Conservation (phyloP, 2,113 vertebrate genomes). For the Dermatemys mawii region DNA sequence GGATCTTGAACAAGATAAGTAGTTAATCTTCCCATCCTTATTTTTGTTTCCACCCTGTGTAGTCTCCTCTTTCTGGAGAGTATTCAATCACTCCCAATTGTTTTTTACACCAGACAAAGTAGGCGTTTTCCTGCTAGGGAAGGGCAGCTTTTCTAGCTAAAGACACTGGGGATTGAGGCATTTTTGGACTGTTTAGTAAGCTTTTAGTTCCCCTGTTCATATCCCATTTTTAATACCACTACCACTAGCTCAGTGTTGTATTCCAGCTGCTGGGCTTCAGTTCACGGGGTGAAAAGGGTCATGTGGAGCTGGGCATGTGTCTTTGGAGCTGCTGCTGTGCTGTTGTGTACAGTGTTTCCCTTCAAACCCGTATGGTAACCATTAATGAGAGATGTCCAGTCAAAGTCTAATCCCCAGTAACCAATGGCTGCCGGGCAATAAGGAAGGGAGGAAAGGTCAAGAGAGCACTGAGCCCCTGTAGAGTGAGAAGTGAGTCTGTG, state of each 20-base stretch:
- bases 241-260: slow-evolving; percentile 30
- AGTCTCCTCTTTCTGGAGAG: slow-evolving; percentile 64
- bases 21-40: neutral
- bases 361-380: neutral
- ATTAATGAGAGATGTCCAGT: slow-evolving; percentile 23
- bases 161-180: slow-evolving; percentile 63
- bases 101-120: slow-evolving; percentile 57
- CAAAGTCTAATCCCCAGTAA: slow-evolving; percentile 9
- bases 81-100: slow-evolving; percentile 57
- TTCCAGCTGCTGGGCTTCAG: neutral
- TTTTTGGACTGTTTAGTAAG: slow-evolving; percentile 43
- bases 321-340: neutral
- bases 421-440: neutral
- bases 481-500: neutral
- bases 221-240: slow-evolving; percentile 1
- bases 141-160: slow-evolving; percentile 68
- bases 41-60: neutral
- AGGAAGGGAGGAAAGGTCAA: neutral
- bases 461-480: neutral
- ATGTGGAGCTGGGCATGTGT: neutral
- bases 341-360: neutral
- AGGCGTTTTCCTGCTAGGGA: slow-evolving; percentile 66
- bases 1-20: neutral
- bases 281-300: neutral
- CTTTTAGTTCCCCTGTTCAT: slow-evolving; percentile 52